A percentile compares a stretch with the other conserved stretches of the same genome.
Evolutionary conservation across 2,888 invertebrate genomes (phyloP).

Genomic region (Drosophila tripunctata): DNA sequence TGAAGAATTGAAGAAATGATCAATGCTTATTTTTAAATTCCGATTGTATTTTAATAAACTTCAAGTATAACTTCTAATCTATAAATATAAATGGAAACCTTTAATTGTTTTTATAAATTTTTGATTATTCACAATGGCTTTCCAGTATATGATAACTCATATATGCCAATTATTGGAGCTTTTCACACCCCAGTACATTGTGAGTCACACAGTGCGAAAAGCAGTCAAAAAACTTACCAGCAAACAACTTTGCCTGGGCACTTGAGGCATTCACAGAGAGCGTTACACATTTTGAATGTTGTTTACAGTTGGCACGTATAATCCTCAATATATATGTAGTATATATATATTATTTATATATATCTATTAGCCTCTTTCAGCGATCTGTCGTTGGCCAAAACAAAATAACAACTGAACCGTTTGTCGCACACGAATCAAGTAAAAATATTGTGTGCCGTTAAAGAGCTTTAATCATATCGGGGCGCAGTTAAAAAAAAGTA

Average conservation of each 20-base stretch:
- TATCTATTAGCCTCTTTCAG: slow-evolving; percentile 8
- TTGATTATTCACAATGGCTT: no score
- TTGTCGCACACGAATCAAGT: slow-evolving; percentile 27
- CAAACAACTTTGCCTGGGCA: slow-evolving; percentile 81
- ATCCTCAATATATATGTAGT: slow-evolving; percentile 9
- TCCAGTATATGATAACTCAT: background rate
- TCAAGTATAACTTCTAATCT: no score
- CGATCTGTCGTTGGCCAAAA: slow-evolving; percentile 38
- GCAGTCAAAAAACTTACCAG: slow-evolving; percentile 74
- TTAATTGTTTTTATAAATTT: no score
- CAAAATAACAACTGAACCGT: slow-evolving; percentile 61
- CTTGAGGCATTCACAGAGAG: slow-evolving; percentile 79
- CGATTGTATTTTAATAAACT: no score
- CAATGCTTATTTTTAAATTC: no score
- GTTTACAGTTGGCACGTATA: slow-evolving; percentile 17
- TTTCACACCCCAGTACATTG: slow-evolving; percentile 8
- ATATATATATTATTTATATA: slow-evolving; percentile 14
- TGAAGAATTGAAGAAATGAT: no score
- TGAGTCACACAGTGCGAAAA: slow-evolving; percentile 23
- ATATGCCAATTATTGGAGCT: background rate
- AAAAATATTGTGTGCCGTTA: slow-evolving; percentile 36
- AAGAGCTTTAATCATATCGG: slow-evolving; percentile 73
- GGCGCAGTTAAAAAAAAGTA: slow-evolving; percentile 13
- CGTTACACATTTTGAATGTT: slow-evolving; percentile 75
- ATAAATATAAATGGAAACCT: no score